Evolutionary conservation across 1,140 invertebrate species (phyloP).

Genomic region (Plodia interpunctella): DNA sequence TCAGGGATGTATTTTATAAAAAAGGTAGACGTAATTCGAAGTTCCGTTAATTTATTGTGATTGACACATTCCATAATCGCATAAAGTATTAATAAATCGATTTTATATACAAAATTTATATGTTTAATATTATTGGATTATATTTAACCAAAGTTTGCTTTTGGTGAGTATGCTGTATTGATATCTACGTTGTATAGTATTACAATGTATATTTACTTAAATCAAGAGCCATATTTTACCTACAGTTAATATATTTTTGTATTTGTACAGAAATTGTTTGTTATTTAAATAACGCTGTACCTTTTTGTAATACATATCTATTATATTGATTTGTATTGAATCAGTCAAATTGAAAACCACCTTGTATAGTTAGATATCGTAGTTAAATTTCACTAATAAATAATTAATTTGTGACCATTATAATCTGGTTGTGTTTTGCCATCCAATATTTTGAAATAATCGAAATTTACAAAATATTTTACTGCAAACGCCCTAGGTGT

Average conservation of each 20-base stretch:
- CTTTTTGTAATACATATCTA: conserved; percentile 59
- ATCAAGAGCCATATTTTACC: conserved; percentile 51
- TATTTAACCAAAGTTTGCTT: conserved; percentile 42
- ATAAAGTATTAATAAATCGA: conserved; percentile 4
- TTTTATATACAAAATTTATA: conserved; percentile 15
- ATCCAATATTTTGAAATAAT: conserved; percentile 32
- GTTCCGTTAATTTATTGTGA: conserved; percentile 22
- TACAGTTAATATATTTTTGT: conserved; percentile 64
- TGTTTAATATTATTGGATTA: conserved; percentile 15
- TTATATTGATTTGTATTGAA: conserved; percentile 15
- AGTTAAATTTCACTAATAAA: conserved; percentile 17
- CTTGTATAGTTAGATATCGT: conserved; percentile 15
- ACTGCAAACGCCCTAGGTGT: background rate
- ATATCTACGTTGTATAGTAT: conserved; percentile 25
- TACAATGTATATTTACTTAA: conserved; percentile 30
- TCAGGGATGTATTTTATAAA: background rate
- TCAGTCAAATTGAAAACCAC: conserved; percentile 9
- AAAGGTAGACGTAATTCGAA: background rate
- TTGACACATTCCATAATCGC: conserved; percentile 30
- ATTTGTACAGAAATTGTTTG: conserved; percentile 53
- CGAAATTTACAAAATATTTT: background rate
- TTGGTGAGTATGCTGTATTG: conserved; percentile 8
- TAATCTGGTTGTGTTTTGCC: conserved; percentile 45
- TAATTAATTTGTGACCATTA: conserved; percentile 25
- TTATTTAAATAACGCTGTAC: conserved; percentile 44